Base-by-base conservation (phyloP, 1,140 invertebrate genomes). In the Cheumatopsyche charites region DNA sequence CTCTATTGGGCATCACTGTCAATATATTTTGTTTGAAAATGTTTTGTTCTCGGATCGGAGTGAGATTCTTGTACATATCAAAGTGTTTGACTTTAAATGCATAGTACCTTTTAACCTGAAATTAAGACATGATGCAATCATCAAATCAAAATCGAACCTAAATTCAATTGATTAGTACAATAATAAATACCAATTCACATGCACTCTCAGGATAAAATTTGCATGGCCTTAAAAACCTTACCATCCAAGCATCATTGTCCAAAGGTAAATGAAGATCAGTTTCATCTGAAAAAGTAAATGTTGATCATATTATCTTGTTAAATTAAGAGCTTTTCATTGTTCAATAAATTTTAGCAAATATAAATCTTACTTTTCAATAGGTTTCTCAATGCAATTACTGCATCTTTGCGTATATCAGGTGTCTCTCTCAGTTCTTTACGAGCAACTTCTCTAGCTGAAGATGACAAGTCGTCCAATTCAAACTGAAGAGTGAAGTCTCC, bases 171-270 rank as follows among this genome's bases (percentile, higher is more conserved):
- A n/a, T n/a, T n/a, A n/a, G n/a, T n/a, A n/a, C 23, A n/a, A 52
- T 47, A 36, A 23, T 66, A 63, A 74, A 84, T 89, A 93, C 90
- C 83, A 93, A 81, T 49, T 90, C 87, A 42, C 85, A 80, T 0
- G 92, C 87, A 74, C 91, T 93, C 70, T 93, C 89, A 1, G 91
- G 91, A 77, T 94, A 93, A 79, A 90, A 94, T 81, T 94, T 93
- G 79, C 88, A 90, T 0, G 92, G 92, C 21, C 92, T 85, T 13
- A 94, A 80, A 76, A 93, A 94, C 55, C 91, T 83, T 3, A 92
- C 85, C 0, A 93, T 80, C 90, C 90, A 94, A 0, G 88, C 79
- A 11, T 92, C 90, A 77, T 89, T 90, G 36, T 93, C 87, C 11
- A 86, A 77, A 0, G 92, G 92, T 47, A 87, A 86, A n/a, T 82